A percentile compares a stretch with the other conserved stretches of the same genome.
Conservation (phyloP, 2,888 invertebrate species). For the Aproaerema taeniolella region DNA sequence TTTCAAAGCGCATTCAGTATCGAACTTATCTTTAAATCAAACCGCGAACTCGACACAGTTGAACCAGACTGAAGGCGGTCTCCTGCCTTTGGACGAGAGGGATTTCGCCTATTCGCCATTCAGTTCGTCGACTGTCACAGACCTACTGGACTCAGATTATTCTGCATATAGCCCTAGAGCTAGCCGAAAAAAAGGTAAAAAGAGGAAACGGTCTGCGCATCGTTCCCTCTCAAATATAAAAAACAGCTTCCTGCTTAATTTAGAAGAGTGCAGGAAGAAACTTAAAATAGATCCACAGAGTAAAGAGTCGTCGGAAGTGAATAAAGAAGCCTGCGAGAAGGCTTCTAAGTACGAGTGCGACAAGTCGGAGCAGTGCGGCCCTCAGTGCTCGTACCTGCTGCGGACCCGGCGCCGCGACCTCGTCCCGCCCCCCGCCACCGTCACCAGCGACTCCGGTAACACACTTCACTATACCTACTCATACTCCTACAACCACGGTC, state of each 20-base stretch:
- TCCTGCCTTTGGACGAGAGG: slow-evolving; percentile 69
- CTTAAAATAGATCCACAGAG: slow-evolving; percentile 74
- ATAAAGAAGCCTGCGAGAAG: slow-evolving; percentile 37
- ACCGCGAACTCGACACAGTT: slow-evolving; percentile 37
- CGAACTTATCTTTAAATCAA: slow-evolving; percentile 36
- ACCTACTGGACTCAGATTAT: slow-evolving; percentile 67
- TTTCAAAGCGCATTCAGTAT: slow-evolving; percentile 38
- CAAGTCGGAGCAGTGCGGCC: slow-evolving; percentile 33
- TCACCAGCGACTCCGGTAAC: slow-evolving; percentile 62
- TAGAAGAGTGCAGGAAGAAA: slow-evolving; percentile 62
- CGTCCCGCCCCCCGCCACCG: slow-evolving; percentile 55
- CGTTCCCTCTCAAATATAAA: slow-evolving; percentile 59
- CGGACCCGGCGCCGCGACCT: slow-evolving; percentile 51
- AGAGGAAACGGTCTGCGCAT: slow-evolving; percentile 63
- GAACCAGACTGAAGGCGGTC: slow-evolving; percentile 57
- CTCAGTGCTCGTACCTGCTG: slow-evolving; percentile 46
- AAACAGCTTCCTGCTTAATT: slow-evolving; percentile 48
- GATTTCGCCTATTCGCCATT: slow-evolving; percentile 72
- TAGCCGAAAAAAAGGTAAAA: slow-evolving; percentile 61
- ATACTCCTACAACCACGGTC: neutral
- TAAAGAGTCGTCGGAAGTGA: slow-evolving; percentile 45
- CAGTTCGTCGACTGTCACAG: slow-evolving; percentile 69
- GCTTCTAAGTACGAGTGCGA: slow-evolving; percentile 47
- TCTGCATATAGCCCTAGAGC: slow-evolving; percentile 70
- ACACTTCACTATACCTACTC: neutral